Base-by-base conservation (phyloP, 92 coral and sea anemone genomes). In the Anthopleura xanthogrammica region DNA sequence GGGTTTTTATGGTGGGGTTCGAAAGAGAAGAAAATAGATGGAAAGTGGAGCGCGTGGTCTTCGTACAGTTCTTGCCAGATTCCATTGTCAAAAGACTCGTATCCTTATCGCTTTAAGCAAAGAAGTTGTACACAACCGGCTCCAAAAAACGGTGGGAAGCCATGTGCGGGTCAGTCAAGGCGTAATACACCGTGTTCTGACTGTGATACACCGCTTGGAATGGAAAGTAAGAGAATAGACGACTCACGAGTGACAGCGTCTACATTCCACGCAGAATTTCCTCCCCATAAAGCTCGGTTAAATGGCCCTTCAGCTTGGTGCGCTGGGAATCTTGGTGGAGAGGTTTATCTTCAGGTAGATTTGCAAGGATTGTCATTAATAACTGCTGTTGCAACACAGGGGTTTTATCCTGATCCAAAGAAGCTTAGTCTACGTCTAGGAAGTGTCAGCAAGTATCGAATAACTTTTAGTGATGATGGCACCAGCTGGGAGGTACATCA, bases 271-370 rank as follows among this genome's bases (percentile, higher is more conserved):
- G 80, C 78, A 23, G 90, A 94, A 36, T 94, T 91, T 55, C 98
- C 98, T 50, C 84, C 93, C 52, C 78, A 56, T 14, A 65, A 87
- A 41, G 93, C 87, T 1, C 86, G 98, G 75, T 78, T 94, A 79
- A 91, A 94, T 82, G 92, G 95, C 20, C 85, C 91, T 42, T 91
- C 95, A 0, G 92, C 98, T 23, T 95, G 98, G 98, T 95, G 98
- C 71, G 86, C 92, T 13, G 86, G 86, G 46, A 79, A 80, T 79
- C 80, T 83, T 12, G 83, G 83, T 16, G 77, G 77, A 12, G 87
- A 86, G 70, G 81, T 92, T 65, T 94, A 92, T 80, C 83, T 96
- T 4, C 92, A 92, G 85, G 80, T 96, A 42, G 96, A 95, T 58
- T 88, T 96, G 4, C 80, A 87, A 71, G 83, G 75, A 50, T 56